Evolutionary conservation across 2,113 vertebrate genomes (phyloP).

Genomic region (Oreotrochilus melanogaster): DNA sequence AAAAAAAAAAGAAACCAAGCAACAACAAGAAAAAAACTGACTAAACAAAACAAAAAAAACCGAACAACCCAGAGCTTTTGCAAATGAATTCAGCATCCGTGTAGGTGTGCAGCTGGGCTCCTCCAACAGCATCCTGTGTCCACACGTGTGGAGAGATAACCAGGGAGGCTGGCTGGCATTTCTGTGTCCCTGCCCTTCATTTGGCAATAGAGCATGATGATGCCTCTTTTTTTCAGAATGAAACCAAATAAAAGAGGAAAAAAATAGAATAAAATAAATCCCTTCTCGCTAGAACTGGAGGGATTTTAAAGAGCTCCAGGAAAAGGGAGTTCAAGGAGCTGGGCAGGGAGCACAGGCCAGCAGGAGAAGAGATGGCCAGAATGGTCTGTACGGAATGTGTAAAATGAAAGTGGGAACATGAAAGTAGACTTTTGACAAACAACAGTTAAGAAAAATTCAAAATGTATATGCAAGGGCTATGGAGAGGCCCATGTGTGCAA

Average conservation of each 20-base stretch:
- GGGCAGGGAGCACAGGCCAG: background rate
- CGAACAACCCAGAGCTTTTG: background rate
- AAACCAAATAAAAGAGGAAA: background rate
- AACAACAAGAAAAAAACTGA: too few species aligned
- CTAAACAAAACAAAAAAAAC: background rate
- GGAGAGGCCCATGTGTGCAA: background rate
- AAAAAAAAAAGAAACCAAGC: too few species aligned
- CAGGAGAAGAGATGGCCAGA: background rate
- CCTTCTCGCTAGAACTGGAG: background rate
- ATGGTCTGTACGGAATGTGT: background rate
- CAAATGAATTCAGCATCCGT: background rate
- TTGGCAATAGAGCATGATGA: background rate
- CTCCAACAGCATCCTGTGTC: background rate
- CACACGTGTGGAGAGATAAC: background rate
- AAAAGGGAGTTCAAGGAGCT: background rate
- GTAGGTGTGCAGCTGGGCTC: background rate
- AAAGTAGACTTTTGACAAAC: background rate
- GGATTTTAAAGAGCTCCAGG: slow-evolving; percentile 13
- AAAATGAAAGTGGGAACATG: background rate
- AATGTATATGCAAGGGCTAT: background rate
- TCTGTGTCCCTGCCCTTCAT: background rate
- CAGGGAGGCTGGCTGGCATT: background rate
- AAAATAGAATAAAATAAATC: background rate
- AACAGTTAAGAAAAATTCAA: background rate
- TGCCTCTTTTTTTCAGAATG: background rate